Evolutionary conservation across 1,140 invertebrate species (phyloP), one percentile per base, ranked within the genome.

Genomic region (Rhagoletis pomonella): DNA sequence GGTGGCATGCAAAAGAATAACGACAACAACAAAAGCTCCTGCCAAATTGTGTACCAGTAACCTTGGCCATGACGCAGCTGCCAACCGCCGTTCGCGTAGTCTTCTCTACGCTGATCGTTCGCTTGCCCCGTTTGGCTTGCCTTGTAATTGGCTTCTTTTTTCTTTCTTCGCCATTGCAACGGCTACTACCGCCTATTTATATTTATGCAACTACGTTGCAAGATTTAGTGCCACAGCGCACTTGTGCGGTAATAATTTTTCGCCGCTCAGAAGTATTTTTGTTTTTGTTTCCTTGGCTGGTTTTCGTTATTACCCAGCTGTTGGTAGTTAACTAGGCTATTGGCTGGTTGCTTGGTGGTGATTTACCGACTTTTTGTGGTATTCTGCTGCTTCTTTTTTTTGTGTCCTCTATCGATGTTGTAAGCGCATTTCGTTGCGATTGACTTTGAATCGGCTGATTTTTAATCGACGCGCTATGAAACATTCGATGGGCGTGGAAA

Each of bases 201-300:
- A 81, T 55, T 81, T 58, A 55, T 81, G 50, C 73, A 55, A 81
- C 50, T 10, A 7, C n/a, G 47, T 58, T 50, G 73, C 47, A 29
- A 55, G n/a, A 55, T 81, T 81, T 81, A 81, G n/a, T 81, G 73
- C n/a, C 44, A 50, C 47, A 29, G 17, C 10, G n/a, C 19, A 55
- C n/a, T 81, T 81, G 73, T 58, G 73, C n/a, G 73, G 47, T 81
- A 81, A 81, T 81, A 81, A 81, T 81, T 81, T 29, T 81, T n/a
- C 73, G 17, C 1, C 17, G 73, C n/a, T n/a, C 50, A 55, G 50
- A 55, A 19, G 17, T 5, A 2, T 67, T 39, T n/a, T 62, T 62
- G 1, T 62, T 62, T 5, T 12, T 55, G 47, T 7, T 81, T 81
- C 2, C 12, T 55, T 9, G 17, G 14, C 2, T 69, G 1, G 0